Percentiles rank a stretch among this genome's conserved stretches.
Evolutionary conservation across 2,888 invertebrate genomes (phyloP).

Genomic region (Saturnia japonica): DNA sequence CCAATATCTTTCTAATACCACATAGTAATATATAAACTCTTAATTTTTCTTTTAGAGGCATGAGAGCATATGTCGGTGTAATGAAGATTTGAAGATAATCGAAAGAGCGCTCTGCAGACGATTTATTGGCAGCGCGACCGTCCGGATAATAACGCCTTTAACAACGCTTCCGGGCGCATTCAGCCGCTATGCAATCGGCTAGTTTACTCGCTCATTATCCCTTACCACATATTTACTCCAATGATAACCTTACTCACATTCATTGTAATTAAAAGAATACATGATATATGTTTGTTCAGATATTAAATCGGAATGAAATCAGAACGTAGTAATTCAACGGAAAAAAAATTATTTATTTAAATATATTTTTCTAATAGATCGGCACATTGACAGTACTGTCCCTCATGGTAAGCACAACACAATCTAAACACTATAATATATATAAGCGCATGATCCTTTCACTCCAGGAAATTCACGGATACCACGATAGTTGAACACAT

Average conservation of each 20-base stretch:
- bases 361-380: not conserved
- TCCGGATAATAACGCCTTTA: constrained; percentile 80
- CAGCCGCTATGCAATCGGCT: constrained; percentile 39
- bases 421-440: too few species aligned
- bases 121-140: constrained; percentile 80
- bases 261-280: too few species aligned
- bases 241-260: not conserved
- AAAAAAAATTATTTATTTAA: too few species aligned
- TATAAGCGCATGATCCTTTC: too few species aligned
- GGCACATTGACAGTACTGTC: too few species aligned
- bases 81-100: constrained; percentile 83
- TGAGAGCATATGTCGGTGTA: constrained; percentile 71
- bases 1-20: not conserved
- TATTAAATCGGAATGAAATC: too few species aligned
- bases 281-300: too few species aligned
- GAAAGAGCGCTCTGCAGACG: constrained; percentile 77
- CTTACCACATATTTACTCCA: not conserved
- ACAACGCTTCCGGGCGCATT: constrained; percentile 63
- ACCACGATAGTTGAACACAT: too few species aligned
- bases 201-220: constrained; percentile 35
- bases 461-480: too few species aligned
- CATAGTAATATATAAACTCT: constrained; percentile 16
- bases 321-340: too few species aligned
- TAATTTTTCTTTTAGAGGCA: constrained; percentile 33
- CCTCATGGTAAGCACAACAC: too few species aligned